Evolutionary conservation across 2,797 vertebrate genomes (phyloP).

Genomic region (Ara ararauna): DNA sequence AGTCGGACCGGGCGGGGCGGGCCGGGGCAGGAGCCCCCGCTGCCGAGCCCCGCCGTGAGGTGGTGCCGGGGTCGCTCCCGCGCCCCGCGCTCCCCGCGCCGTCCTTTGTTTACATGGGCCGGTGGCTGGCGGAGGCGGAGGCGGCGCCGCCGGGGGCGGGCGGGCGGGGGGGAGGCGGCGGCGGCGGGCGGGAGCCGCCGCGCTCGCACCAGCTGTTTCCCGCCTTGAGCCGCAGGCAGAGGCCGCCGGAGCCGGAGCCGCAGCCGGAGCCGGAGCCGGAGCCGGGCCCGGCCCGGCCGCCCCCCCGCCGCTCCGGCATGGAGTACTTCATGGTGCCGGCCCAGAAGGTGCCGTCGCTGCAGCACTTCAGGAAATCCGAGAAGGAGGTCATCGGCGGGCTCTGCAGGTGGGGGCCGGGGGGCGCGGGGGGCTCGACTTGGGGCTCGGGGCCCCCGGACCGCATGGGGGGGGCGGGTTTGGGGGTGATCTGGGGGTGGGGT

Average conservation of each 20-base stretch:
- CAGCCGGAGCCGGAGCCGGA: slow-evolving; percentile 69
- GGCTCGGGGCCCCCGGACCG: no score
- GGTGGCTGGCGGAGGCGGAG: slow-evolving; percentile 67
- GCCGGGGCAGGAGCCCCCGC: neutral
- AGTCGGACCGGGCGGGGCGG: neutral
- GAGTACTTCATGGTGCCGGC: slow-evolving; percentile 99
- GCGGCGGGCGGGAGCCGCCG: slow-evolving; percentile 81
- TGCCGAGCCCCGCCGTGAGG: neutral
- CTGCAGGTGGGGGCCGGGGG: slow-evolving; percentile 88
- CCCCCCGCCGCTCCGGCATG: slow-evolving; percentile 81
- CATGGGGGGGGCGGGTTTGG: neutral
- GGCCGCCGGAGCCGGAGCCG: slow-evolving; percentile 81
- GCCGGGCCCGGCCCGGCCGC: slow-evolving; percentile 32
- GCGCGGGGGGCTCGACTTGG: neutral
- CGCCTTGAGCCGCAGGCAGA: slow-evolving; percentile 93
- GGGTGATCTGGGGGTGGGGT: neutral
- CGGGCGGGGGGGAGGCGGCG: slow-evolving; percentile 45
- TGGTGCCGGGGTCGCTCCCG: neutral
- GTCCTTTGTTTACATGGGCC: slow-evolving; percentile 94
- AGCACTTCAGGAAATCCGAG: slow-evolving; percentile 98
- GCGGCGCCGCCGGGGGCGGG: neutral
- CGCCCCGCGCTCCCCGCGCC: slow-evolving; percentile 52
- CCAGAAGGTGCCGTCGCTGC: slow-evolving; percentile 96
- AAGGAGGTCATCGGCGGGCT: slow-evolving; percentile 98
- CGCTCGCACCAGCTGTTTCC: slow-evolving; percentile 99